Evolutionary conservation across 2,797 vertebrate genomes (phyloP).

Genomic region (Tokudaia muenninki): DNA sequence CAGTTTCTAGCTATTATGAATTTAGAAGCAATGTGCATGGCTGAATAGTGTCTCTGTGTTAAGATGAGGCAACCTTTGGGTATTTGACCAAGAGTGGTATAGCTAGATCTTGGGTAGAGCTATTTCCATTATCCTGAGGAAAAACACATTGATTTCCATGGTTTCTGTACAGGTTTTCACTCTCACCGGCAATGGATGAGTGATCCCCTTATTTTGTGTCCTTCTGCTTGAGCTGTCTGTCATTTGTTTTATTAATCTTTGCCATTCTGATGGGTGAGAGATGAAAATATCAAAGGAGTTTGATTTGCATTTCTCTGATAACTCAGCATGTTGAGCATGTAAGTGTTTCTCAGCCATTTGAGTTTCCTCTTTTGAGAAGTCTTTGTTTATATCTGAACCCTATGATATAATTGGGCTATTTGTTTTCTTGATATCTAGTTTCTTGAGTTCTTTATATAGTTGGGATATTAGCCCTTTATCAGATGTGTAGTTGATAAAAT

Average conservation of each 20-base stretch:
- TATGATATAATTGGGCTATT: background rate
- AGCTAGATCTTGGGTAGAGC: background rate
- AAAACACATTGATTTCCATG: background rate
- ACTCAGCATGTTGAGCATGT: background rate
- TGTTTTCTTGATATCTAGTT: background rate
- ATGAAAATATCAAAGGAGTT: background rate
- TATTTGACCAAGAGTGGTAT: background rate
- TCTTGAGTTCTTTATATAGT: background rate
- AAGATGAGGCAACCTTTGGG: too few relatives aligned
- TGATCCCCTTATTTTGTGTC: background rate
- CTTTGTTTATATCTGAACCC: background rate
- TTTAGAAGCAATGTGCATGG: too few relatives aligned
- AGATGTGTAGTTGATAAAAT: background rate
- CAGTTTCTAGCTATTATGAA: background rate
- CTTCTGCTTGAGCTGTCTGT: background rate
- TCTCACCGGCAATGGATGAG: background rate
- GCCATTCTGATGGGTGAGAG: background rate
- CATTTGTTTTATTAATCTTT: background rate
- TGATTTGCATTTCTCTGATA: background rate
- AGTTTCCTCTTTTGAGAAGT: background rate
- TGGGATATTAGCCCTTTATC: background rate
- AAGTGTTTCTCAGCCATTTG: background rate
- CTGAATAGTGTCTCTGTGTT: background rate
- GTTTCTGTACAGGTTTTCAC: background rate
- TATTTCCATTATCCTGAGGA: background rate